phyloP scores from a whole-genome alignment of 2,888 invertebrate species.

The Volucella inanis region DNA sequence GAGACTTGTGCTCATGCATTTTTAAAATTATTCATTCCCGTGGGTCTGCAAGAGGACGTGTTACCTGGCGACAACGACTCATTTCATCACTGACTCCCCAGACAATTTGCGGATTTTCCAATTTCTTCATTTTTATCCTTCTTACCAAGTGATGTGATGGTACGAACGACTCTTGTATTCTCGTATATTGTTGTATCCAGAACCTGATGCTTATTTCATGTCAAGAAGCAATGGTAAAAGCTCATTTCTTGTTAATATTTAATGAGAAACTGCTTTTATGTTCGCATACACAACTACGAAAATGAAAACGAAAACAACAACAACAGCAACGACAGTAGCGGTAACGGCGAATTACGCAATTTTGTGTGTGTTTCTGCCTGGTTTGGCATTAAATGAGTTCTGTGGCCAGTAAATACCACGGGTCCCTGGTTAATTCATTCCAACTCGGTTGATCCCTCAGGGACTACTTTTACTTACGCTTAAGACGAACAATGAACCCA shows the following conservation, averaged over 20 bases:
- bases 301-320: constrained; percentile 32
- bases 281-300: constrained; percentile 32
- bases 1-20: constrained; percentile 64
- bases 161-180: background rate
- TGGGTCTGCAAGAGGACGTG: constrained; percentile 62
- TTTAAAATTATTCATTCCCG: constrained; percentile 62
- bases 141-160: constrained; percentile 5
- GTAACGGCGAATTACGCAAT: constrained; percentile 48
- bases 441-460: constrained; percentile 24
- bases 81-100: constrained; percentile 70
- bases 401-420: constrained; percentile 61
- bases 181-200: too few relatives aligned
- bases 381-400: constrained; percentile 49
- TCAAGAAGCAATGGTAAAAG: constrained; percentile 22
- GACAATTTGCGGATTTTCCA: constrained; percentile 74
- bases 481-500: constrained; percentile 21
- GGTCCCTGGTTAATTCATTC: constrained; percentile 58
- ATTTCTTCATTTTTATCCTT: constrained; percentile 70
- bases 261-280: constrained; percentile 65
- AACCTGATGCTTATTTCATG: constrained; percentile 1
- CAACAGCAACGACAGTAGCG: background rate
- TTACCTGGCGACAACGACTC: constrained; percentile 74
- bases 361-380: constrained; percentile 45
- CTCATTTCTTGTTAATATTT: constrained; percentile 63
- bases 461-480: constrained; percentile 41